A percentile compares a stretch with the other conserved stretches of the same genome.
phyloP scores from a whole-genome alignment of 2,113 vertebrate species.

The Alethe diademata region DNA sequence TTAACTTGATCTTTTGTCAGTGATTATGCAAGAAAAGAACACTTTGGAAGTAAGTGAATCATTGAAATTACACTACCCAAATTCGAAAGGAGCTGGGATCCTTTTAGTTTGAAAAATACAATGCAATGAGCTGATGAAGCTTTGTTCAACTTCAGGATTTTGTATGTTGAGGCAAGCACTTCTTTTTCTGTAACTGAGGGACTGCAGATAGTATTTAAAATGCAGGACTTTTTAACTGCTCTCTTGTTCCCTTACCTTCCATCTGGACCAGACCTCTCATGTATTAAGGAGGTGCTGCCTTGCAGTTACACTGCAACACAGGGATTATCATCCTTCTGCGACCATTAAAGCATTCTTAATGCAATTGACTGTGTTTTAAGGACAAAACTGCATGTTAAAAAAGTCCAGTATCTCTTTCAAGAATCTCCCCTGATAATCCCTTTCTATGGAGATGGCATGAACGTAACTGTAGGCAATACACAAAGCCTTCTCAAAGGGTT shows the following conservation, averaged over 20 bases:
- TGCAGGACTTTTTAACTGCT: background rate
- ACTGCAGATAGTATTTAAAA: background rate
- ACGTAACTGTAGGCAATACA: background rate
- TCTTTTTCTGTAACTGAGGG: background rate
- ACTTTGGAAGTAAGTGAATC: background rate
- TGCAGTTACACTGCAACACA: background rate
- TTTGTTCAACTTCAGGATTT: background rate
- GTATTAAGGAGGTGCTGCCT: background rate
- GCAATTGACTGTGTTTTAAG: background rate
- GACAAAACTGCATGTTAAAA: background rate
- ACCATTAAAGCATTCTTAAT: background rate
- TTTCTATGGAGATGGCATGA: background rate
- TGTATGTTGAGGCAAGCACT: background rate
- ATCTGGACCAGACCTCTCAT: background rate
- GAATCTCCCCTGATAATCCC: background rate
- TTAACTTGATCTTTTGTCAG: background rate
- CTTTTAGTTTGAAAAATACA: background rate
- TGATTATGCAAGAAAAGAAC: background rate
- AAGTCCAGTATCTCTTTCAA: background rate
- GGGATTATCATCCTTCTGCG: background rate
- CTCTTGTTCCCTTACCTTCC: background rate
- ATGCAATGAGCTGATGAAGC: background rate
- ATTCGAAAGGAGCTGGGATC: background rate
- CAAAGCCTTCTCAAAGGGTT: background rate
- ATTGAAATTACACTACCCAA: background rate